Conservation (phyloP, 2,797 vertebrate genomes). For the Gallinago nigripennis region DNA sequence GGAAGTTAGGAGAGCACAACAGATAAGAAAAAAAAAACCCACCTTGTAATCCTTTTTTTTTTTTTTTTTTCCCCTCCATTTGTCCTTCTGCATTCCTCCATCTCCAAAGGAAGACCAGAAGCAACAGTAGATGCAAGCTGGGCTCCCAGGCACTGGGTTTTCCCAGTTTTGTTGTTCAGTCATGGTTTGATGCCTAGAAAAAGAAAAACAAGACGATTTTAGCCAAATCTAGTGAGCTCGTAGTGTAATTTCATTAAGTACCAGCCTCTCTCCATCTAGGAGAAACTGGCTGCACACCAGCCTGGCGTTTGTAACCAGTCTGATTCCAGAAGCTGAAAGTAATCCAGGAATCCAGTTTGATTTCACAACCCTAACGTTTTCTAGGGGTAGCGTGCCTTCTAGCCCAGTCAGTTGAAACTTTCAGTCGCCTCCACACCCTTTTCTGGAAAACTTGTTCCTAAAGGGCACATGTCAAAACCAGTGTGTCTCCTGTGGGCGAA, state of each 20-base stretch:
- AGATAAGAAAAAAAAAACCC: background rate
- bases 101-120: background rate
- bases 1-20: background rate
- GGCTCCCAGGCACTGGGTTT: background rate
- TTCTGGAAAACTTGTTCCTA: background rate
- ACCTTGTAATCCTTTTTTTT: background rate
- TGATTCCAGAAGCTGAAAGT: background rate
- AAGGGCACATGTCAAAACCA: fast-evolving
- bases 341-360: background rate
- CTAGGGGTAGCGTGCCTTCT: fast-evolving
- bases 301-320: background rate
- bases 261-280: background rate
- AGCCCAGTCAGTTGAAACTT: background rate
- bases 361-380: background rate
- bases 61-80: too few relatives aligned
- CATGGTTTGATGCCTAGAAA: background rate
- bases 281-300: background rate
- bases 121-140: background rate
- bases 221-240: background rate
- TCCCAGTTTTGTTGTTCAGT: background rate
- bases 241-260: background rate
- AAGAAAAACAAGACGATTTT: background rate
- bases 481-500: fast-evolving
- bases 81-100: background rate
- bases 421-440: background rate